Evolutionary conservation across 2,888 invertebrate genomes (phyloP), one percentile per base, ranked within the genome.

Genomic region (Synanthedon tipuliformis): DNA sequence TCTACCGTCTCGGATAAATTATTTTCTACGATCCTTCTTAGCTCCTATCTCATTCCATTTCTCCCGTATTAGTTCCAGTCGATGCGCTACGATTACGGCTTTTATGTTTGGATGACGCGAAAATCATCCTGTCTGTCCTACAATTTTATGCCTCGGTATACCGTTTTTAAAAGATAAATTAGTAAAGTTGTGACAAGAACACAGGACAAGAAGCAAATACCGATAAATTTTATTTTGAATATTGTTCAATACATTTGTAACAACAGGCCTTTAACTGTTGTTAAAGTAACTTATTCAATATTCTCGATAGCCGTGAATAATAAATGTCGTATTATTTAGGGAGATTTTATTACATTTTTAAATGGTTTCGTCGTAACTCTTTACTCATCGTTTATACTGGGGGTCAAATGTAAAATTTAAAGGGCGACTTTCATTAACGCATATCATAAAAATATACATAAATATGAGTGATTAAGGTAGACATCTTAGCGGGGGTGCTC

Each of bases 11-110:
- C 76, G 77, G 78, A 80, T 83, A 84, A 85, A 86, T 86, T 83
- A 85, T 85, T 83, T 84, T 81, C 82, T 80, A 81, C 78, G 78
- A 80, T 81, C 81, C 81, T 79, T 77, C 78, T 83, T 77, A 75
- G 73, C 79, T 78, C 75, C 78, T 75, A 79, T 84, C 83, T 77
- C 78, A 78, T 84, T 82, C 82, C 84, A 86, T 87, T 85, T 84
- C 81, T 80, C 72, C 73, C 86, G 81, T 80, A 82, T 87, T 87
- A 86, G 86, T 87, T 85, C 84, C 86, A 84, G 76, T 70, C 80
- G 79, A 81, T 86, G 84, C 78, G 81, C 81, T 85, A 85, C 86
- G 85, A 86, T 87, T 87, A 85, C 78, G 72, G 71, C 75, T 79
- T 84, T 85, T 85, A 82, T 84, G 73, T 78, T 75, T 78, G 81